Conservation (phyloP, 2,888 invertebrate genomes). For the Heliothis peltigera region DNA sequence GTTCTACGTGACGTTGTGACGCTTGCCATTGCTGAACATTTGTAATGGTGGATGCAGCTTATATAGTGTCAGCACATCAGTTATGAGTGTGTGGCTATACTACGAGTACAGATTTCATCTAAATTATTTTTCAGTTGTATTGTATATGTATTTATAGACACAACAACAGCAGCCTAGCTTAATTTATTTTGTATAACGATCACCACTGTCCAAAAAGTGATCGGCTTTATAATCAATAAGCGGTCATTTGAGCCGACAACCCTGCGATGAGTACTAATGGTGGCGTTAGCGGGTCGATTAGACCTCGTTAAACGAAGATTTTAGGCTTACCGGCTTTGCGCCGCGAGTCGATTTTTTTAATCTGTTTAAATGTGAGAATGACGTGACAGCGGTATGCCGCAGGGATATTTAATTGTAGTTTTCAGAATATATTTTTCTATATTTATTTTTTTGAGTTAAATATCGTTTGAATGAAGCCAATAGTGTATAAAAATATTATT, state of each 20-base stretch:
- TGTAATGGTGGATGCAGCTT: too few species aligned
- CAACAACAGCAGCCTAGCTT: neutral
- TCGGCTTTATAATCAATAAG: constrained; percentile 35
- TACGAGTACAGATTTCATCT: too few species aligned
- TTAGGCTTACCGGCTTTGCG: constrained; percentile 44
- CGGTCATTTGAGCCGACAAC: constrained; percentile 51
- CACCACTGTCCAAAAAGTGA: constrained; percentile 27
- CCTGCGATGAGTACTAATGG: constrained; percentile 48
- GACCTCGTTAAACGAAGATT: constrained; percentile 56
- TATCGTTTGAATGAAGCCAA: too few species aligned
- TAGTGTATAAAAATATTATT: neutral
- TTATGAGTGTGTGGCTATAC: too few species aligned
- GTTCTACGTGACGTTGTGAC: too few species aligned
- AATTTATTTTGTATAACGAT: neutral
- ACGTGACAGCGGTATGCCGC: constrained; percentile 7
- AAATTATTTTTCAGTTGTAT: too few species aligned
- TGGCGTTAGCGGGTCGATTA: constrained; percentile 51
- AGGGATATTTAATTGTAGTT: neutral
- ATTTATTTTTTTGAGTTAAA: neutral
- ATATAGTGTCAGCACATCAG: too few species aligned
- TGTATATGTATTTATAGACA: constrained; percentile 4
- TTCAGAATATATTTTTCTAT: constrained; percentile 1
- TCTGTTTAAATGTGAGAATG: constrained; percentile 21
- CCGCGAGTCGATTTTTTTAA: constrained; percentile 35
- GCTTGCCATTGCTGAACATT: too few species aligned